phyloP scores from a whole-genome alignment of 2,113 vertebrate species.

The Phyllostomus discolor region DNA sequence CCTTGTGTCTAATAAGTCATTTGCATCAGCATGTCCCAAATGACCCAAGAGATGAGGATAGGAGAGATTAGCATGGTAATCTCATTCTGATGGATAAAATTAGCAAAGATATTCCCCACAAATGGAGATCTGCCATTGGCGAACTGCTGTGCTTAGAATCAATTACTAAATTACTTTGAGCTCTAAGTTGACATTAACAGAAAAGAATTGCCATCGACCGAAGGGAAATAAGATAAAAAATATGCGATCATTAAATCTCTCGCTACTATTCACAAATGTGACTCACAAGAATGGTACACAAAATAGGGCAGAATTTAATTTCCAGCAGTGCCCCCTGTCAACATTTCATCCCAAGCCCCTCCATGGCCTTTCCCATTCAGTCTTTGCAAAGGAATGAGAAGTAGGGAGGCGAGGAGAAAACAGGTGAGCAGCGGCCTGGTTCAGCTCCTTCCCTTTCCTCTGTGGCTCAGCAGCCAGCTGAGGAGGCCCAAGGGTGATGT shows the following conservation, averaged over 20 bases:
- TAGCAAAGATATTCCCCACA: constrained; percentile 98
- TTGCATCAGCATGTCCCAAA: constrained; percentile 88
- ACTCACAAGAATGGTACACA: constrained; percentile 97
- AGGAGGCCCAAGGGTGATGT: neutral
- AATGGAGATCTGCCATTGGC: constrained; percentile 91
- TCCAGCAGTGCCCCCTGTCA: constrained; percentile 98
- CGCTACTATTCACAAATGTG: constrained; percentile 96
- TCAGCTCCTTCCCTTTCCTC: neutral
- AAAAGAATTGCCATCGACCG: constrained; percentile 99
- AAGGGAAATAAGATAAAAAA: constrained; percentile 97
- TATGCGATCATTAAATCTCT: constrained; percentile 99
- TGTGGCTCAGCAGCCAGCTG: fast-evolving
- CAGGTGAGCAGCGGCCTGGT: neutral
- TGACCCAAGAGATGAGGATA: constrained; percentile 90
- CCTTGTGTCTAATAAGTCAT: constrained; percentile 85
- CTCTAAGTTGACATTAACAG: constrained; percentile 99
- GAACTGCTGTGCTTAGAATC: constrained; percentile 95
- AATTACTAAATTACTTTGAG: constrained; percentile 99
- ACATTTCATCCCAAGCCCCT: constrained; percentile 91
- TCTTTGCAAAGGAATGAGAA: neutral
- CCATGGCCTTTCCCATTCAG: constrained; percentile 57
- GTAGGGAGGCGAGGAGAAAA: neutral
- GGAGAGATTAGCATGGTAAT: constrained; percentile 98
- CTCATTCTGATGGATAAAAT: constrained; percentile 99
- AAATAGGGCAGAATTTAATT: constrained; percentile 99